phyloP scores from a whole-genome alignment of 2,113 vertebrate genomes.

The Silurus glanis region DNA sequence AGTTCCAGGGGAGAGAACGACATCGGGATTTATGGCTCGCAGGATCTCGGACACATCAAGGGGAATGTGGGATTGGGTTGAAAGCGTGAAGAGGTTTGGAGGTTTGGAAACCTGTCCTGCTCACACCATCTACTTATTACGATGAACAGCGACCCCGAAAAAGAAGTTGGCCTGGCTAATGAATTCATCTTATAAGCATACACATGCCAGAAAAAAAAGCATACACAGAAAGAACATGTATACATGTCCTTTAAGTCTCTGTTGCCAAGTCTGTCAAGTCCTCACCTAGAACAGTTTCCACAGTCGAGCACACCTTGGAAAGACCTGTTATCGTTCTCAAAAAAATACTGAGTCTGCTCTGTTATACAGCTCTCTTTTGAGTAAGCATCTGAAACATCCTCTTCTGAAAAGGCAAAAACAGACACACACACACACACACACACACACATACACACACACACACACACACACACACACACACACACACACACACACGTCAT shows the following conservation, averaged over 20 bases:
- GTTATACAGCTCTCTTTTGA: slow-evolving; percentile 98
- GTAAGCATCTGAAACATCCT: slow-evolving; percentile 82
- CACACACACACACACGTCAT: background rate
- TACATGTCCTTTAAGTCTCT: slow-evolving; percentile 26
- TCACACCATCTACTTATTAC: slow-evolving; percentile 53
- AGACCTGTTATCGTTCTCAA: slow-evolving; percentile 88
- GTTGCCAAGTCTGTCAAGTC: slow-evolving; percentile 1
- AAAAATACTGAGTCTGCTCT: slow-evolving; percentile 98
- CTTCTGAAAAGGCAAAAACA: slow-evolving; percentile 82
- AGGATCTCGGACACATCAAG: slow-evolving; percentile 63
- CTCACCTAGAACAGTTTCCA: slow-evolving; percentile 95
- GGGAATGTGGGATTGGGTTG: slow-evolving; percentile 44
- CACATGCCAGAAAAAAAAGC: slow-evolving; percentile 18
- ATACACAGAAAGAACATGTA: slow-evolving; percentile 47
- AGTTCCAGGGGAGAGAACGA: slow-evolving; percentile 37
- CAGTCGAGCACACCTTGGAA: slow-evolving; percentile 90
- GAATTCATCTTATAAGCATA: slow-evolving; percentile 38
- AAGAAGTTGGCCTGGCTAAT: slow-evolving; percentile 24
- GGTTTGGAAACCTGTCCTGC: slow-evolving; percentile 44
- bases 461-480: slow-evolving; percentile 21
- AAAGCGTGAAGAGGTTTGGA: slow-evolving; percentile 52
- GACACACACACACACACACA: slow-evolving; percentile 24
- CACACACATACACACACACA: slow-evolving; percentile 15
- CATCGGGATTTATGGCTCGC: slow-evolving; percentile 43
- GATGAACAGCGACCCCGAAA: slow-evolving; percentile 52